A percentile compares a stretch with the other conserved stretches of the same genome.
phyloP scores from a whole-genome alignment of 2,888 invertebrate genomes.

The Caenorhabditis sp. region DNA sequence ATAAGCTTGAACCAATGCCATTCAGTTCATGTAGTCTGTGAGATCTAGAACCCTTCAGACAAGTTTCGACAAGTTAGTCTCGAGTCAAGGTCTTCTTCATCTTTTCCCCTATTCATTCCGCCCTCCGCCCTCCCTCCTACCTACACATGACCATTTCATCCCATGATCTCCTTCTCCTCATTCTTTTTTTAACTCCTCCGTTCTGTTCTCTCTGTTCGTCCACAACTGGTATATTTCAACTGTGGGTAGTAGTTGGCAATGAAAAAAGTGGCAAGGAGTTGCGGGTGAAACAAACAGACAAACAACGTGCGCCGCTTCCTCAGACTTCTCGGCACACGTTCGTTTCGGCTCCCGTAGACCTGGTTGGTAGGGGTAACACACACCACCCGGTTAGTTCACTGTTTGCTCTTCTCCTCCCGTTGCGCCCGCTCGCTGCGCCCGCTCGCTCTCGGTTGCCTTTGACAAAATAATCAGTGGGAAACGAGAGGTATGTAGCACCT shows the following conservation, averaged over 20 bases:
- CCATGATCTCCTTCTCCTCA: slow-evolving; percentile 13
- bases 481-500: slow-evolving; percentile 19
- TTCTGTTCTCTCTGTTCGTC: not conserved
- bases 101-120: not conserved
- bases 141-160: slow-evolving; percentile 27
- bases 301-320: slow-evolving; percentile 11
- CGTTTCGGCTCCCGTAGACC: slow-evolving; percentile 17
- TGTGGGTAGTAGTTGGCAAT: slow-evolving; percentile 1
- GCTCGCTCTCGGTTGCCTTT: slow-evolving; percentile 14
- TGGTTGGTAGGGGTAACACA: slow-evolving; percentile 42
- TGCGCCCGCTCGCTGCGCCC: slow-evolving; percentile 2
- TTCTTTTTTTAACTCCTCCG: not conserved
- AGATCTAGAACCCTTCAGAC: not conserved
- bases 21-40: too few relatives aligned
- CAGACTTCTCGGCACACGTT: slow-evolving; percentile 6
- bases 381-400: slow-evolving; percentile 53
- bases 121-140: not conserved
- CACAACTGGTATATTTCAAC: not conserved
- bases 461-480: slow-evolving; percentile 47
- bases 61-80: slow-evolving; percentile 42
- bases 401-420: slow-evolving; percentile 18
- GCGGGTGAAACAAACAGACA: slow-evolving; percentile 25
- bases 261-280: slow-evolving; percentile 29
- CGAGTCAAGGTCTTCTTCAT: slow-evolving; percentile 47
- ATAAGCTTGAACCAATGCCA: too few relatives aligned